Evolutionary conservation across 2,113 vertebrate species (phyloP), one percentile per base, ranked within the genome.

Genomic region (Camelus dromedarius): DNA sequence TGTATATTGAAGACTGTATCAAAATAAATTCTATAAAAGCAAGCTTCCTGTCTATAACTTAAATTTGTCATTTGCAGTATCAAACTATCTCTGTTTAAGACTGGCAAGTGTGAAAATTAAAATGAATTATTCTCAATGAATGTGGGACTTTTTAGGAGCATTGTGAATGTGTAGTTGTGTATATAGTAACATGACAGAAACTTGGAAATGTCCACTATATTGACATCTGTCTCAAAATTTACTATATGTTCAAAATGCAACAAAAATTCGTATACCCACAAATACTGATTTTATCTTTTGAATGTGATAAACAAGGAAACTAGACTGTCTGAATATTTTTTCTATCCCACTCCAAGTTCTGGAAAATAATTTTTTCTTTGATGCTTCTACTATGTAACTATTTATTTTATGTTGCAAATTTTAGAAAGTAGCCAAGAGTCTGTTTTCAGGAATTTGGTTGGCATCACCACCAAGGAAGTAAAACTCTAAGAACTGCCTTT

Each of bases 1-100:
- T 93, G n/a, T 91, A 2, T 90, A 94, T 79, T 92, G 66, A 89
- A 90, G 46, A 35, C 67, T 95, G 13, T 96, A n/a, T 81, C 54
- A 82, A 90, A 67, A 81, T 93, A 87, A 89, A 90, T 58, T 90
- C 35, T 93, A 4, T 77, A 56, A 93, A 90, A 54, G 52, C 60
- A 87, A 79, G 54, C 83, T 93, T 38, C 60, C 22, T 86, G 14
- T 90, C 52, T 72, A 19, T 94, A 89, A 75, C 20, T 81, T 91
- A 81, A 87, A 54, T 82, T 62, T 75, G 60, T 94, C 28, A 18
- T 85, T 92, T 89, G 20, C 66, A 42, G 16, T 92, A 88, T 76
- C 52, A 88, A 22, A 69, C 69, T 81, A 54, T 93, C 24, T 95
- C 35, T 76, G 28, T 76, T 89, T 64, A 88, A 76, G 38, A 92